Base-by-base conservation (phyloP, 2,888 invertebrate species). In the Melinaea menophilus region DNA sequence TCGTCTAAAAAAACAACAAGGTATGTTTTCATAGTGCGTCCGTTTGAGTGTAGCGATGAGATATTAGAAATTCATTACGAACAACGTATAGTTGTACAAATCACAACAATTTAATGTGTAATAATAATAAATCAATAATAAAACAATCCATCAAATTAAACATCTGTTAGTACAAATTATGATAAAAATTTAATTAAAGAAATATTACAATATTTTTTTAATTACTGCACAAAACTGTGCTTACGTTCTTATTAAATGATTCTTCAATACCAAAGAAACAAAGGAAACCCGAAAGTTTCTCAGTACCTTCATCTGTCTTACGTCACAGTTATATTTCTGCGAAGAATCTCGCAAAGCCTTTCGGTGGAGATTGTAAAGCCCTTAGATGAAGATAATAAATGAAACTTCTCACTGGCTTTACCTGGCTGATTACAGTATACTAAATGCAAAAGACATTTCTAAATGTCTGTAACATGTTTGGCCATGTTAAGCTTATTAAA, bases 311-410 rank as follows among this genome's bases (percentile, higher is more conserved):
- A 64, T 66, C 59, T 61, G 61, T 63, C 61, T 61, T 56, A 41
- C 66, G 61, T 61, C 61, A 66, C 56, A 58, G 59, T 61, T 56
- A 57, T 63, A 61, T 61, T 63, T 63, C 54, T 61, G 11, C 54
- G 61, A 66, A 64, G 60, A 66, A 68, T 63, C 59, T 59, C 56
- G 33, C 59, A 54, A 55, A 68, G 51, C 58, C 62, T 60, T 22
- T 47, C 60, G 60, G 58, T 48, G 41, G 62, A 55, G 62, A 58
- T 62, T 61, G 48, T 60, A 60, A 63, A 67, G 58, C 56, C 45
- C 58, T 61, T 35, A 46, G 46, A 46, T 46, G 37, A 56, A 37
- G 56, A 56, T 65, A 61, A 67, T 59, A 56, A 65, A 65, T 67
- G 64, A 61, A 59, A 63, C 61, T 41, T 58, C 56, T 48, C 55